These are phyloP conservation scores for Harpegnathos saltator DNA, from an alignment of 1,140 invertebrate genomes.

Conservation along the genomic window DNA sequence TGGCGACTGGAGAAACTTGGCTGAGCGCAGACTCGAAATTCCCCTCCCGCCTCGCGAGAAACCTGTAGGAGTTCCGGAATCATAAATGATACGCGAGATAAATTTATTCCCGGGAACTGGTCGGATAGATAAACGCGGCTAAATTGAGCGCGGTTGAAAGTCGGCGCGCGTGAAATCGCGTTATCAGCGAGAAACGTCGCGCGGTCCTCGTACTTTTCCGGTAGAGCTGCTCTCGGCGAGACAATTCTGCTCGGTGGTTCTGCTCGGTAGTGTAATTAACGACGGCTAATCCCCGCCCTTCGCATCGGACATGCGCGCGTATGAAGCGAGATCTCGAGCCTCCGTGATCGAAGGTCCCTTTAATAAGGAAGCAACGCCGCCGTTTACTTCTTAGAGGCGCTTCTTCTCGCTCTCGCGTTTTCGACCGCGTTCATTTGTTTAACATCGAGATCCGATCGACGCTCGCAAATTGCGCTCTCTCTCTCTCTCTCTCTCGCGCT, in stretches of 20 bases:
- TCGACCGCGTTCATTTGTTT: slow-evolving; percentile 32
- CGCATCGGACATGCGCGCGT: not conserved
- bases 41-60: not conserved
- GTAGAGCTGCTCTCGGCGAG: too few species aligned
- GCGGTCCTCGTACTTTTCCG: too few species aligned
- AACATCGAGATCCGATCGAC: slow-evolving; percentile 19
- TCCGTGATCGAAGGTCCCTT: slow-evolving; percentile 24
- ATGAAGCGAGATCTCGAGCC: not conserved
- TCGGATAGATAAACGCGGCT: too few species aligned
- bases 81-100: not conserved
- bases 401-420: not conserved
- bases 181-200: too few species aligned
- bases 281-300: slow-evolving; percentile 10
- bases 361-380: slow-evolving; percentile 48
- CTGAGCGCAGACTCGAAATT: not conserved
- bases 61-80: not conserved
- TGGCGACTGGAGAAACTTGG: not conserved
- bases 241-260: not conserved
- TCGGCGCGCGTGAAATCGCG: too few species aligned
- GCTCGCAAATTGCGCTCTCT: slow-evolving; percentile 6
- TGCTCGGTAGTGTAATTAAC: slow-evolving; percentile 19
- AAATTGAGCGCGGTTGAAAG: too few species aligned
- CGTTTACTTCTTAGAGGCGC: slow-evolving; percentile 3
- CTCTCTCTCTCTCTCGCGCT: too few species aligned
- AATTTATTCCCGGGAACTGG: not conserved